Conservation (phyloP, 2,797 vertebrate species). For the Acipenser transmontanus region DNA sequence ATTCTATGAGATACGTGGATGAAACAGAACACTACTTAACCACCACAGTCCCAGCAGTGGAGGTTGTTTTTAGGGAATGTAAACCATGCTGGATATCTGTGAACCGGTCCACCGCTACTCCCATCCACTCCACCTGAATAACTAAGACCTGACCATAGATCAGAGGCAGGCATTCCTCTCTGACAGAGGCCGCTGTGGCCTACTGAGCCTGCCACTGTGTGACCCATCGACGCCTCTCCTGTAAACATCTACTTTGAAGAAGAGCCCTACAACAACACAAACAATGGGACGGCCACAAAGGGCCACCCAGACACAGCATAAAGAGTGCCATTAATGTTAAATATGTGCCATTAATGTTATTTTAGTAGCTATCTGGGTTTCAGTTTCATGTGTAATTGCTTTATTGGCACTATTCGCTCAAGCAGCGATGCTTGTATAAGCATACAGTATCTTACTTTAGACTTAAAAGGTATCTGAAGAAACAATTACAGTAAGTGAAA, state of each 20-base stretch:
- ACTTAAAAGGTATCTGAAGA: too few relatives aligned
- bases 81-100: slow-evolving; percentile 41
- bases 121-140: slow-evolving; percentile 50
- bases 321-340: neutral
- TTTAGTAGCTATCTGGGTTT: neutral
- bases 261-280: slow-evolving; percentile 46
- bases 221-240: slow-evolving; percentile 45
- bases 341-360: neutral
- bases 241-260: slow-evolving; percentile 67
- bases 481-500: too few relatives aligned
- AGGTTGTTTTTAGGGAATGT: slow-evolving; percentile 44
- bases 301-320: slow-evolving; percentile 53
- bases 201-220: slow-evolving; percentile 41
- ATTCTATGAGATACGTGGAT: slow-evolving; percentile 38
- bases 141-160: slow-evolving; percentile 50
- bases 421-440: neutral
- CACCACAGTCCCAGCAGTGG: slow-evolving; percentile 28
- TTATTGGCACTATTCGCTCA: neutral
- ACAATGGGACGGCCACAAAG: slow-evolving; percentile 32
- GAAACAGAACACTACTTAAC: slow-evolving; percentile 39
- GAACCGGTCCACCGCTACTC: slow-evolving; percentile 29
- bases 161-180: slow-evolving; percentile 45
- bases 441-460: too few relatives aligned
- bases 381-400: neutral
- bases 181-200: slow-evolving; percentile 46